These are phyloP conservation scores for Saccostrea cuccullata DNA, from an alignment of 1,140 invertebrate species.

Conservation along the genomic window DNA sequence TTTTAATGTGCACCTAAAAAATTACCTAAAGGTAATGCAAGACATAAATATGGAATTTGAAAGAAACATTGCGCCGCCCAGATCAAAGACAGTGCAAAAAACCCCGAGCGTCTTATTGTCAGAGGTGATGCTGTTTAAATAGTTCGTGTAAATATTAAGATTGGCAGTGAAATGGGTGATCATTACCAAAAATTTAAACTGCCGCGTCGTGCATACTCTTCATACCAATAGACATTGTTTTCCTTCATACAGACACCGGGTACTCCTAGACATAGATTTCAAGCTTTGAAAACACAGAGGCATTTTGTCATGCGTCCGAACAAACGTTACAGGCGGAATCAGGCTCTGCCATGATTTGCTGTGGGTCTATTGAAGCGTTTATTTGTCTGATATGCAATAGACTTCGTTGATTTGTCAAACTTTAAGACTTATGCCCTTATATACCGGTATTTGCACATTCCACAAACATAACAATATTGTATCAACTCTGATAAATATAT, in stretches of 20 bases:
- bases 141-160: not conserved
- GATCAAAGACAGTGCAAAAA: not conserved
- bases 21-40: too few relatives aligned
- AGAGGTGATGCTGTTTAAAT: not conserved
- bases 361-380: not conserved
- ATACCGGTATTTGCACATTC: not conserved
- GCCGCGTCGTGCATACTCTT: not conserved
- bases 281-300: not conserved
- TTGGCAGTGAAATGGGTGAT: not conserved
- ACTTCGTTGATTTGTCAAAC: not conserved
- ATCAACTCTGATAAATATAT: too few relatives aligned
- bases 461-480: too few relatives aligned
- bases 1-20: too few relatives aligned
- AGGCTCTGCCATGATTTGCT: not conserved
- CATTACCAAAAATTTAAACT: not conserved
- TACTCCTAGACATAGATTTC: not conserved
- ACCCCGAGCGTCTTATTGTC: not conserved
- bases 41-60: not conserved
- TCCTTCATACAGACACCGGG: not conserved
- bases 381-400: too few relatives aligned
- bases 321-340: slow-evolving; percentile 17
- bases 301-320: not conserved
- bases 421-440: not conserved
- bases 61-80: not conserved
- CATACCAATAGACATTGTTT: not conserved